Base-by-base conservation (phyloP, 2,113 vertebrate genomes). In the Ailurus styani region DNA sequence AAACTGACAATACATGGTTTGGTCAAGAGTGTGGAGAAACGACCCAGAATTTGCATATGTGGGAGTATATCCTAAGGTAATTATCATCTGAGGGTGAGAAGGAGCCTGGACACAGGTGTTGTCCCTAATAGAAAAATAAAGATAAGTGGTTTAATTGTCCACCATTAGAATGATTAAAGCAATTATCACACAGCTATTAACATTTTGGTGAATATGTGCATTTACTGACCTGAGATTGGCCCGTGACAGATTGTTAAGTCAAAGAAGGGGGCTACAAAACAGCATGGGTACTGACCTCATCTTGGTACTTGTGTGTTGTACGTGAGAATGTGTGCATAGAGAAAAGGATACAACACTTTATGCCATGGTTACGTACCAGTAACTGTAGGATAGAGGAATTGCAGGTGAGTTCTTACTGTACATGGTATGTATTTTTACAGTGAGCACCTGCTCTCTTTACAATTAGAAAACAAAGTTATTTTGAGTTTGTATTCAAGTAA, bases 71-170 rank as follows among this genome's bases (percentile, higher is more conserved):
- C 20, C 40, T 23, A 37, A 93, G 45, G 34, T 60, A 50, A 85
- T 87, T 79, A 85, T 70, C 75, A 89, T 37, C 66, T 60, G n/a
- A 54, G 27, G 31, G 8, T 64, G n/a, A 72, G 29, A 77, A 91
- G 20, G n/a, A 77, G 45, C 7, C 47, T 5, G 12, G 54, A 47
- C 29, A 50, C 52, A 50, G 73, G 21, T 86, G 40, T 42, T 62
- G n/a, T 78, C 82, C 87, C 29, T 54, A 40, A 87, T 15, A 81
- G 70, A 45, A 96, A 94, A 78, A 31, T 50, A 62, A 87, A 68
- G 34, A 31, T 42, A 75, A 64, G 91, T 0, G 3, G n/a, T 52
- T 87, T 75, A 68, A 64, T 42, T 62, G 23, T 27, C 73, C 20
- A 25, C 70, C 37, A 37, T 54, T 85, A 77, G 79, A 68, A 29